Evolutionary conservation across 2,113 vertebrate genomes (phyloP), one percentile per base, ranked within the genome.

Genomic region (Ochotona curzoniae): DNA sequence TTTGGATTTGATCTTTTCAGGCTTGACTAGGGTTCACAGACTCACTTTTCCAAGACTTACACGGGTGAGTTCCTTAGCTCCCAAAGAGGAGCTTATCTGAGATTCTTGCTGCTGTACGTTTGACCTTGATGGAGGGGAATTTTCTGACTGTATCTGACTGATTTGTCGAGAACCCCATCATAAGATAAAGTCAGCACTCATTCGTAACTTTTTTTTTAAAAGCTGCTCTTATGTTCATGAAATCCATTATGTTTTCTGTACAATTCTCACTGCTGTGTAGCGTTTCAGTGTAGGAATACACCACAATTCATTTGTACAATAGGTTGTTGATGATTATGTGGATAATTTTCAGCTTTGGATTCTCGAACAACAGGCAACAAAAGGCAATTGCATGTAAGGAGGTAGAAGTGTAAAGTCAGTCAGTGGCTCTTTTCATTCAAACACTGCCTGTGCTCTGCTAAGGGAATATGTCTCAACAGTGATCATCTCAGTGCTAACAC

Each of bases 381-480:
- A 82, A 88, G 26, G 35, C 26, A 76, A 3, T 60, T n/a, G 6
- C 12, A 21, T 69, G 10, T 17, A 89, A 9, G 88, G 83, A 79
- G 80, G 26, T 54, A 69, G 38, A 30, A 3, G 0, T 35, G 17
- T 38, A 75, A 86, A 85, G 26, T 25, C 44, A 18, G 18, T 92
- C 47, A 67, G 66, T 54, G 38, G 14, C 6, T 67, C 20, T 87
- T 84, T 92, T 74, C 57, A 92, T 73, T 94, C 74, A 88, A 6
- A 76, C 83, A 71, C 13, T 32, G 23, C 8, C 10, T 6, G 4
- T 81, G 35, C 47, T 85, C 64, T 73, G 70, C 4, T 87, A 21
- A 69, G 64, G 57, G 30, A 32, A 89, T 71, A 13, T 82, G 47
- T 64, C 92, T 95, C 86, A 83, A 90, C 73, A 87, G 20, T 67